Conservation (phyloP, 1,140 invertebrate genomes). For the Antheraea pernyi region DNA sequence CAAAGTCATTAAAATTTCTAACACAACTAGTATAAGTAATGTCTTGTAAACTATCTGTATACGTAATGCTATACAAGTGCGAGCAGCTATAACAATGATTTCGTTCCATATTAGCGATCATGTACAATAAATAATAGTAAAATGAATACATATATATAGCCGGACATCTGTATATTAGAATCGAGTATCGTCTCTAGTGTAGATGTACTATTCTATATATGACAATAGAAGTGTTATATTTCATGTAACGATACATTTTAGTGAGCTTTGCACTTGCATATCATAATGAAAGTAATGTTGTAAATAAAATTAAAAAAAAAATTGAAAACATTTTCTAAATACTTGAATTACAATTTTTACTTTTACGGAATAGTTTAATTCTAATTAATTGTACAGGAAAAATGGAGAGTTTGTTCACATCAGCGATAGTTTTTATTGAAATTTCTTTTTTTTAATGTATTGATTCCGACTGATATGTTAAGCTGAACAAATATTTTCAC, state of each 20-base stretch:
- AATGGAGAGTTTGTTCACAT: neutral
- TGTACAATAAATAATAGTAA: neutral
- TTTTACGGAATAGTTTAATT: neutral
- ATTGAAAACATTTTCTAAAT: neutral
- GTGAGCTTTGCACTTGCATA: conserved; percentile 79
- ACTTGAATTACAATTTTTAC: neutral
- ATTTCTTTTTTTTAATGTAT: neutral
- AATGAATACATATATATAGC: neutral
- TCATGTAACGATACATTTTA: conserved; percentile 63
- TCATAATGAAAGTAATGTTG: conserved; percentile 60
- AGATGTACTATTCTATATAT: neutral
- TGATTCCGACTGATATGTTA: conserved; percentile 2
- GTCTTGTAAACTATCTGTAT: conserved; percentile 66
- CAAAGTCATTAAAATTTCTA: conserved; percentile 77
- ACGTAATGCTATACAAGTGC: conserved; percentile 71
- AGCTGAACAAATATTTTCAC: neutral
- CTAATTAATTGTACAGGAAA: neutral
- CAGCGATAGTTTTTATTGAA: neutral
- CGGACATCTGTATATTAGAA: neutral
- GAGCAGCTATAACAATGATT: conserved; percentile 64
- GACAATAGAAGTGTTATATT: conserved; percentile 33
- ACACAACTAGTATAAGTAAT: conserved; percentile 66
- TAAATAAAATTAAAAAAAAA: conserved; percentile 46
- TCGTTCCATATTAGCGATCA: conserved; percentile 33
- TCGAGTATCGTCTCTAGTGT: conserved; percentile 3